phyloP scores from a whole-genome alignment of 2,888 invertebrate genomes.

The Eilema sororculum region DNA sequence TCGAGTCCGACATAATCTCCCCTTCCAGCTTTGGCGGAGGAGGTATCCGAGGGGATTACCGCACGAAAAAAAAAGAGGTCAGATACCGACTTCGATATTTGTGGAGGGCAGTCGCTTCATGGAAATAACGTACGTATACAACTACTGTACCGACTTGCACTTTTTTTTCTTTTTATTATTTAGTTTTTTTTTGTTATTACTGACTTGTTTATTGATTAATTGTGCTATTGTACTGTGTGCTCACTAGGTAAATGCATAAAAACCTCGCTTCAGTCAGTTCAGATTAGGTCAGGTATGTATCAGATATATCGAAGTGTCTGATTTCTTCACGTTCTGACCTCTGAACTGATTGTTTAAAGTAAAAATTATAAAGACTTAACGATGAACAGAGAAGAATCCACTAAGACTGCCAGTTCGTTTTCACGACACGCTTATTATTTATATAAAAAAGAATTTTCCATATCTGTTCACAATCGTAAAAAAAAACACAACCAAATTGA shows the following conservation, averaged over 20 bases:
- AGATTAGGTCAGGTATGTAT: not conserved
- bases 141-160: too few species aligned
- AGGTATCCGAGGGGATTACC: too few species aligned
- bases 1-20: too few species aligned
- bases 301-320: not conserved
- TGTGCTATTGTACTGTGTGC: not conserved
- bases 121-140: too few species aligned
- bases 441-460: not conserved
- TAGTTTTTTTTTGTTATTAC: too few species aligned
- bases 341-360: not conserved
- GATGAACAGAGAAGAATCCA: not conserved
- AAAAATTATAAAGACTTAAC: not conserved
- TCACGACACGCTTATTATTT: not conserved
- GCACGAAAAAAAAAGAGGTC: too few species aligned
- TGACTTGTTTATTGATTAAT: not conserved
- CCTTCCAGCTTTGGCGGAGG: too few species aligned
- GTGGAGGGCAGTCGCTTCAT: too few species aligned
- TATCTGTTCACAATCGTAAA: too few species aligned
- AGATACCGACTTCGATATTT: too few species aligned
- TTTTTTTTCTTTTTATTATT: too few species aligned
- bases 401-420: too few species aligned
- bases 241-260: constrained; percentile 1
- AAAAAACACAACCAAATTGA: not conserved
- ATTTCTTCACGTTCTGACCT: not conserved
- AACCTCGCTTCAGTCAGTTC: not conserved